Percentiles rank a stretch among this genome's conserved stretches.
Evolutionary conservation across 1,140 invertebrate species (phyloP).

Genomic region (Scaptomyza pallida): DNA sequence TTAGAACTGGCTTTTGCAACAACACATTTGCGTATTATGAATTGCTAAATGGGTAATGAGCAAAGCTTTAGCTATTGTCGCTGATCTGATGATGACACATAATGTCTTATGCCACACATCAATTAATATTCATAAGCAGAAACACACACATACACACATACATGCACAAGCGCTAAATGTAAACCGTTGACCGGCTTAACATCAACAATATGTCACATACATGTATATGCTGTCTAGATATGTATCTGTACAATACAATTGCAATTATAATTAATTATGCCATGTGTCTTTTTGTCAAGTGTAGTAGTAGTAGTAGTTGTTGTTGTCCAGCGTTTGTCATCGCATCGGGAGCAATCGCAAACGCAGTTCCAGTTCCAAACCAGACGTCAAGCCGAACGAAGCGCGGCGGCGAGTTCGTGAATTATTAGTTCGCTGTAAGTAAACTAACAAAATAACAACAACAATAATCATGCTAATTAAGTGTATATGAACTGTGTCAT

Average conservation of each 20-base stretch:
- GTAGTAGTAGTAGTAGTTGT: conserved; percentile 33
- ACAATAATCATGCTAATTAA: conserved; percentile 28
- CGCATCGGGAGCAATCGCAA: conserved; percentile 37
- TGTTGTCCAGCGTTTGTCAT: conserved; percentile 68
- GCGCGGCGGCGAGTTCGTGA: conserved; percentile 32
- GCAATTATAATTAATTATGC: conserved; percentile 79
- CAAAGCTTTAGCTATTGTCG: conserved; percentile 17
- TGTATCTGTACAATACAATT: conserved; percentile 22
- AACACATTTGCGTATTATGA: conserved; percentile 6
- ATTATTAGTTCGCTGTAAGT: conserved; percentile 29
- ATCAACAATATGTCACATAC: conserved; percentile 23
- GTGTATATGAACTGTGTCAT: background rate
- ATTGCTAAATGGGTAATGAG: conserved; percentile 5
- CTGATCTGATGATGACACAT: conserved; percentile 54
- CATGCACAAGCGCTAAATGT: conserved; percentile 6
- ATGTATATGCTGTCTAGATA: background rate
- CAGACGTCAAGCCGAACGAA: conserved; percentile 58
- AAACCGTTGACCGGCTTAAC: conserved; percentile 26
- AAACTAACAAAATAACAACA: too few species aligned
- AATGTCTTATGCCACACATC: conserved; percentile 58
- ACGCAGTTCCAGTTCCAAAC: conserved; percentile 49
- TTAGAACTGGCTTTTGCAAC: too few species aligned
- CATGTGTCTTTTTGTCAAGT: conserved; percentile 62
- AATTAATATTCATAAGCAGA: conserved; percentile 77
- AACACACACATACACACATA: conserved; percentile 3